phyloP scores from a whole-genome alignment of 2,888 invertebrate genomes.

The Sylvicola fuscatus region DNA sequence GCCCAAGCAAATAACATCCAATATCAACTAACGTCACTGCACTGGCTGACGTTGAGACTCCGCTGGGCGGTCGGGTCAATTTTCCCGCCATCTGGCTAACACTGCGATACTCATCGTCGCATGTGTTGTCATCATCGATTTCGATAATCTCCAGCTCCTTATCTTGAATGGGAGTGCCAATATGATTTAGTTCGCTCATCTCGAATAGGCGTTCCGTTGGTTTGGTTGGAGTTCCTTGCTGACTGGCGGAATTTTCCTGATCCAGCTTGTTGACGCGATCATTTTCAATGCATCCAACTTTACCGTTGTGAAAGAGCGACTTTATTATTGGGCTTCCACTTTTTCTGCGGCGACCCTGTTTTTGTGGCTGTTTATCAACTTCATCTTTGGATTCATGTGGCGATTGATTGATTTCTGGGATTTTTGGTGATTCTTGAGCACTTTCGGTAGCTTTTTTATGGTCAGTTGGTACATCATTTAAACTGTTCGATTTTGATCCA shows the following conservation, averaged over 20 bases:
- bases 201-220: background rate
- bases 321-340: constrained; percentile 9
- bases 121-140: constrained; percentile 1
- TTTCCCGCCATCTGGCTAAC: background rate
- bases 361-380: constrained; percentile 6
- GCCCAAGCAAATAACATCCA: background rate
- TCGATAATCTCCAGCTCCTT: constrained; percentile 1
- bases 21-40: constrained; percentile 1
- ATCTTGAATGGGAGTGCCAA: constrained; percentile 12
- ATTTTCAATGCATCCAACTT: constrained; percentile 21
- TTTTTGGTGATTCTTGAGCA: too few species aligned
- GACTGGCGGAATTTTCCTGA: constrained; percentile 8
- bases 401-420: too few species aligned
- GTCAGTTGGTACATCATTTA: too few species aligned
- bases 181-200: background rate
- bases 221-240: constrained; percentile 10
- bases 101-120: constrained; percentile 1
- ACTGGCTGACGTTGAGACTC: background rate
- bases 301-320: constrained; percentile 22
- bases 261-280: constrained; percentile 11
- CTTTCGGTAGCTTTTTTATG: too few species aligned
- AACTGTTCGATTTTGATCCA: too few species aligned
- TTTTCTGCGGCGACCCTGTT: constrained; percentile 12
- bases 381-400: constrained; percentile 1
- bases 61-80: background rate